A percentile compares a stretch with the other conserved stretches of the same genome.
Conservation (phyloP, 2,888 invertebrate genomes). For the Strigamia crassipes region DNA sequence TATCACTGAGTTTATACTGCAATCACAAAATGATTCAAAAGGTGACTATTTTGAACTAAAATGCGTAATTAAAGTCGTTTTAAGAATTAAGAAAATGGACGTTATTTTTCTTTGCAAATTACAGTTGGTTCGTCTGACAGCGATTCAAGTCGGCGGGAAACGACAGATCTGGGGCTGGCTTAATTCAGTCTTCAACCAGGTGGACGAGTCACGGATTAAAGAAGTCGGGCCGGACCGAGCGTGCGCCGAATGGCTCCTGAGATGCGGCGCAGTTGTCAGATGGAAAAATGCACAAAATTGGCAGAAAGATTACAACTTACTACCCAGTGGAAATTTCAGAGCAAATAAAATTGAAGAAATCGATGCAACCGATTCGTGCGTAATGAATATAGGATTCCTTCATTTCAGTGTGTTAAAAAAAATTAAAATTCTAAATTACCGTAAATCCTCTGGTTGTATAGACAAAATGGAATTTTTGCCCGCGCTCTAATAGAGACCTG, state of each 20-base stretch:
- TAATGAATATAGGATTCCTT: constrained; percentile 81
- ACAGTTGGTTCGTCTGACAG: background rate
- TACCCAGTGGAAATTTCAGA: constrained; percentile 66
- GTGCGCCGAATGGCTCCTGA: constrained; percentile 93
- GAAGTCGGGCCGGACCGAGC: constrained; percentile 82
- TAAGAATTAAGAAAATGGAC: too few species aligned
- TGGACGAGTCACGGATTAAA: constrained; percentile 71
- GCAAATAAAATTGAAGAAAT: constrained; percentile 69
- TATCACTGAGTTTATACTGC: background rate
- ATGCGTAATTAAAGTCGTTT: too few species aligned
- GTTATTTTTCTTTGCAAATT: background rate
- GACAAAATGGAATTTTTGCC: too few species aligned
- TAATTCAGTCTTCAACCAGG: constrained; percentile 57
- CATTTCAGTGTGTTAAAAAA: constrained; percentile 68
- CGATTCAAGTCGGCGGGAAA: background rate
- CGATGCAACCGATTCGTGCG: constrained; percentile 78
- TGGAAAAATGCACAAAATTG: constrained; percentile 66
- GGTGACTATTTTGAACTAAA: background rate
- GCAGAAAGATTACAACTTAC: constrained; percentile 73
- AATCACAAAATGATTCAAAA: background rate
- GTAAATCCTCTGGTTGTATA: too few species aligned
- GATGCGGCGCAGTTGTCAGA: constrained; percentile 83
- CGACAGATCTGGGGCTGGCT: constrained; percentile 54
- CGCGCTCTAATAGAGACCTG: too few species aligned
- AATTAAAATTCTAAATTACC: background rate